Percentiles rank a stretch among this genome's conserved stretches.
Evolutionary conservation across 2,113 vertebrate species (phyloP).

Genomic region (Chitala chitala): DNA sequence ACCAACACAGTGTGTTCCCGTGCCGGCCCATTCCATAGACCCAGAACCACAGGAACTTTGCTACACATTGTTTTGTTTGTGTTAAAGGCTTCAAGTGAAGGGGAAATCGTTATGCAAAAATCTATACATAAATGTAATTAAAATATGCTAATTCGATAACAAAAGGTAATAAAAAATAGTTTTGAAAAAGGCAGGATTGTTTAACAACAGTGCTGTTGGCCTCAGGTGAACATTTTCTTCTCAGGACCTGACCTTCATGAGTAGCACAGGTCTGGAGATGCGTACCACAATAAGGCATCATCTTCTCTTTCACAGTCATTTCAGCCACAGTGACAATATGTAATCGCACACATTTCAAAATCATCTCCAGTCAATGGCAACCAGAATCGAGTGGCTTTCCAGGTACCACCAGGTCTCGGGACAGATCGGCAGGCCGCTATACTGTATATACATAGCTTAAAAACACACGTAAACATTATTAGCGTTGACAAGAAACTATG

Average conservation of each 20-base stretch:
- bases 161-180: constrained; percentile 5
- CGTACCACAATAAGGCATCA: constrained; percentile 10
- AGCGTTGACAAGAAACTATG: background rate
- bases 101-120: constrained; percentile 8
- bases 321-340: background rate
- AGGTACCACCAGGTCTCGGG: background rate
- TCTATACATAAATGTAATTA: constrained; percentile 13
- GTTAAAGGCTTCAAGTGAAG: constrained; percentile 19
- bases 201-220: background rate
- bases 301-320: background rate
- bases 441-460: background rate
- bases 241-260: background rate
- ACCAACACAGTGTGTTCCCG: constrained; percentile 10
- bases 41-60: constrained; percentile 8
- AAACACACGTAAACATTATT: background rate
- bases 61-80: constrained; percentile 8
- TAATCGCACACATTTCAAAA: background rate
- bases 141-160: background rate
- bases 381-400: background rate
- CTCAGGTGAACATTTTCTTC: background rate
- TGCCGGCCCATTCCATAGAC: background rate
- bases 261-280: background rate
- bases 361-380: background rate
- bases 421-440: background rate
- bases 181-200: constrained; percentile 15